Base-by-base conservation (phyloP, 2,113 vertebrate species). In the Oryzias curvinotus region DNA sequence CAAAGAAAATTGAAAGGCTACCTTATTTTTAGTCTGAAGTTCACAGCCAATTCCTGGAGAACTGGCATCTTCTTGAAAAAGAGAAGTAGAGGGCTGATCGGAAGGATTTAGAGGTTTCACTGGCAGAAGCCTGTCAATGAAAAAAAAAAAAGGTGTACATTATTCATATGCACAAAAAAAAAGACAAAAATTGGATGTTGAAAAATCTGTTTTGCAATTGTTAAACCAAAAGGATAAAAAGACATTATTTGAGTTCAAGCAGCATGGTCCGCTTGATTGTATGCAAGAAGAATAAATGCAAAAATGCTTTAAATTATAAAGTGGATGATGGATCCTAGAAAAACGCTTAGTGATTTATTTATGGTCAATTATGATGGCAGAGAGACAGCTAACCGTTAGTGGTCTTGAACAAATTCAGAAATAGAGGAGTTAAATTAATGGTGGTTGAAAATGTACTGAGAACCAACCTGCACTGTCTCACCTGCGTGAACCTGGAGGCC, bases 41-140 rank as follows among this genome's bases (percentile, higher is more conserved):
- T 59, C 52, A 25, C 48, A 28, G 3, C 52, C 4, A 5, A 78
- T 52, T 42, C 52, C 70, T 19, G 50, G 13, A 14, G 65, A 60
- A 52, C 61, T 69, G 28, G 14, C 49, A 41, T 68, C 63, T 8
- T 57, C 86, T 58, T 84, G 74, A 73, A 59, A 80, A 56, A 73
- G 83, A 17, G 72, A 83, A 51, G 70, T 41, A 3, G 81, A 7
- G 30, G 88, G 90, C 76, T 82, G 90, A 47, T 91, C 88, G 43
- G 76, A 57, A 19, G 94, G 7, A 51, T 86, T 95, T 89, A 98
- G 92, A 0, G 96, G 96, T 83, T 94, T 98, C 73, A 99, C 97
- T 1, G 94, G 94, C 57, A 95, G 96, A 65, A 92, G 94, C 69
- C 97, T 99, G 85, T 36, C 21, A 79, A 62, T 23, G 58, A 83